Evolutionary conservation across 2,113 vertebrate species (phyloP), one percentile per base, ranked within the genome.

Genomic region (Orthonyx spaldingii): DNA sequence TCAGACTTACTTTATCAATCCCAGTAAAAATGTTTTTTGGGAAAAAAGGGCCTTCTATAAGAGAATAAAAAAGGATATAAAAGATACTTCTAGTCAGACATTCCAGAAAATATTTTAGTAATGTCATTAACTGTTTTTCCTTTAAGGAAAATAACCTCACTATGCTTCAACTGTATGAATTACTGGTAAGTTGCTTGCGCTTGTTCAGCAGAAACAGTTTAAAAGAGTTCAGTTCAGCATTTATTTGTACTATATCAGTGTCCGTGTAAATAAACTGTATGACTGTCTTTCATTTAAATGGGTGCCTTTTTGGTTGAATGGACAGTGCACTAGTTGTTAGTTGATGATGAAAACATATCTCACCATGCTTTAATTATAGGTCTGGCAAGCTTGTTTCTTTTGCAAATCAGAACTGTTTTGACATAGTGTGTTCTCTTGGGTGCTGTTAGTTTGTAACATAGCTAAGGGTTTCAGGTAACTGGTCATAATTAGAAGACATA

Each of bases 351-450:
- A 92, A 89, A 87, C 1, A 3, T 37, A 60, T 55, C 13, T 84
- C 56, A 66, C n/a, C 24, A 42, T n/a, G 59, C 61, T 64, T 77
- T 89, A 94, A 61, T 93, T 57, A 75, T 6, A 91, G 7, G 32
- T 75, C 42, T 66, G 41, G 39, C 63, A 90, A 83, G 14, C 8
- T 20, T 79, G 13, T 44, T 83, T 91, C 26, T 82, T 85, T 83
- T 18, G 33, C 28, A 85, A 83, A 92, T 84, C 86, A 91, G 35
- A 96, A 91, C 53, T n/a, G 13, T 18, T 90, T 95, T 92, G 63
- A 32, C 41, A 75, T 28, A 41, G 8, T 42, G 9, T 57, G 37
- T 47, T 92, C 46, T 93, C 80, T 50, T 33, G 69, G 71, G 75
- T 83, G 49, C 13, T 64, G 21, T 80, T 87, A 78, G 61, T 83